Conservation (phyloP, 2,113 vertebrate species). For the Camelus dromedarius region DNA sequence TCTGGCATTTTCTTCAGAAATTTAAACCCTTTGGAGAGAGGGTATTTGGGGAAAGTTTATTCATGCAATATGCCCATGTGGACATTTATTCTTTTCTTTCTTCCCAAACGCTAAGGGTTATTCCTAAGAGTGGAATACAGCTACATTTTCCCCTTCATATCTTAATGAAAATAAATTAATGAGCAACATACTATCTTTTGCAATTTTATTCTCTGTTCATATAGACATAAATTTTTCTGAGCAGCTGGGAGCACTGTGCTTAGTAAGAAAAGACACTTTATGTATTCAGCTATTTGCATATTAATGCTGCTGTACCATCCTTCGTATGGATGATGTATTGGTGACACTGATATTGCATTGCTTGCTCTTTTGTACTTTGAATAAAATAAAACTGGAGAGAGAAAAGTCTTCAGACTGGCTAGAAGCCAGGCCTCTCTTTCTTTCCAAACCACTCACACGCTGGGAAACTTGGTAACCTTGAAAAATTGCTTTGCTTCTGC, state of each 20-base stretch:
- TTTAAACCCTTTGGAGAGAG: not conserved
- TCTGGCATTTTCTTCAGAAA: not conserved
- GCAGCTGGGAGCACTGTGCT: not conserved
- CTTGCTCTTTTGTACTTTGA: conserved; percentile 43
- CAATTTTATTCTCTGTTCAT: not conserved
- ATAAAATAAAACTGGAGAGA: not conserved
- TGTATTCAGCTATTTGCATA: conserved; percentile 33
- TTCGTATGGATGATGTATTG: not conserved
- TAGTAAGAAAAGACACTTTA: conserved; percentile 30
- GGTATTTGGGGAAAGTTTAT: not conserved
- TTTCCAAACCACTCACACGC: not conserved
- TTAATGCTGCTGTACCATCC: not conserved
- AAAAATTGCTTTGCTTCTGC: conserved; percentile 14
- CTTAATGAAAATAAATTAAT: conserved; percentile 39
- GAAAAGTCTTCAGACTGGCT: not conserved
- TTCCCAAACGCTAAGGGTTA: not conserved
- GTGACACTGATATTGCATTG: not conserved
- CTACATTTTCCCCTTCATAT: not conserved
- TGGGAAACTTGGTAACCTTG: conserved; percentile 15
- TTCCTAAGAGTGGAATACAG: not conserved
- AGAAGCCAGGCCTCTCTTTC: conserved; percentile 13
- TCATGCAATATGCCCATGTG: not conserved
- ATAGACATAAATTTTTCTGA: conserved; percentile 6
- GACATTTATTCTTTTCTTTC: not conserved
- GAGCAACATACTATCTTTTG: not conserved